phyloP scores from a whole-genome alignment of 2,888 invertebrate species.

The Melieria picta region DNA sequence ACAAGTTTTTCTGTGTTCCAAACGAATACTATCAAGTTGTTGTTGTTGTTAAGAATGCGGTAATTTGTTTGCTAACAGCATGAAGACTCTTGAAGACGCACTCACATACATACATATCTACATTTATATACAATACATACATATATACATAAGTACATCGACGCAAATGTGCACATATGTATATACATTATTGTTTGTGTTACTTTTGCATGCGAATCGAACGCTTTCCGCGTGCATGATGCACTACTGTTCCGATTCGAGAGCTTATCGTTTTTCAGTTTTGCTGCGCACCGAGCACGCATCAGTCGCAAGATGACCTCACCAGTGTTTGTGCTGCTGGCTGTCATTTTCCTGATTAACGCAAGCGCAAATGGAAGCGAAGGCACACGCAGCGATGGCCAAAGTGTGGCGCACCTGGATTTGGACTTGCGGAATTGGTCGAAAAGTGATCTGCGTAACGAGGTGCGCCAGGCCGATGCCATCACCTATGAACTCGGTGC shows the following conservation, averaged over 20 bases:
- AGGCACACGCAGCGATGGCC: background rate
- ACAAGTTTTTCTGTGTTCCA: no score
- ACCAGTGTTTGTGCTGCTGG: slow-evolving; percentile 8
- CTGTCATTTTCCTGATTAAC: background rate
- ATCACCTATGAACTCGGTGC: slow-evolving; percentile 56
- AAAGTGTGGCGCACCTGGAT: background rate
- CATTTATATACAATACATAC: slow-evolving; percentile 9
- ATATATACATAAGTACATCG: background rate
- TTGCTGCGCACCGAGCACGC: background rate
- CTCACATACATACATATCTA: background rate
- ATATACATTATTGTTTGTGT: background rate
- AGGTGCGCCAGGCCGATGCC: slow-evolving; percentile 53
- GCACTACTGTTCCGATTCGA: no score
- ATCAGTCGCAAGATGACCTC: slow-evolving; percentile 18
- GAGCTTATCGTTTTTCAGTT: no score
- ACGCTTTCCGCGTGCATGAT: no score
- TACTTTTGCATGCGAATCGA: no score
- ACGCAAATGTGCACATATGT: background rate
- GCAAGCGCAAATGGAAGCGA: background rate
- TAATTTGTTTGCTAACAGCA: no score
- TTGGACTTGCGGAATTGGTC: background rate
- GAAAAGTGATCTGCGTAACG: slow-evolving; percentile 45
- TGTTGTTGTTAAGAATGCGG: no score
- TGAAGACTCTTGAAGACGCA: no score
- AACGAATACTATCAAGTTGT: no score